Evolutionary conservation across 2,797 vertebrate species (phyloP).

Genomic region (Amphiprion clarkii): DNA sequence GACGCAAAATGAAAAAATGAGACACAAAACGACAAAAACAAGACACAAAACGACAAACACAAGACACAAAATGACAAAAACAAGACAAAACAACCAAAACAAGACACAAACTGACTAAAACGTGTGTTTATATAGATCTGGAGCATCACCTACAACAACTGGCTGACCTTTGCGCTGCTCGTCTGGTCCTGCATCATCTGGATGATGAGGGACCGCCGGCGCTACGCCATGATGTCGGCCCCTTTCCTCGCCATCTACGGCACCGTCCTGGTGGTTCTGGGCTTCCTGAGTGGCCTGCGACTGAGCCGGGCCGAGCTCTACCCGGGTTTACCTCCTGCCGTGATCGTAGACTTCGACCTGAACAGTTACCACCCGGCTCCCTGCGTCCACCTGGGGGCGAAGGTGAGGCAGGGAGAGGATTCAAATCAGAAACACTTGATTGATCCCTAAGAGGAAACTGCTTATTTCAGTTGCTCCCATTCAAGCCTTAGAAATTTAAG

Average conservation of each 20-base stretch:
- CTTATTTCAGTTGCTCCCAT: too few species aligned
- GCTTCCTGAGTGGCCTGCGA: constrained; percentile 84
- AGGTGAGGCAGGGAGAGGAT: constrained; percentile 67
- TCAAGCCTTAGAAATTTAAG: too few species aligned
- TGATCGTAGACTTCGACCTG: constrained; percentile 87
- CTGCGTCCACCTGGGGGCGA: constrained; percentile 83
- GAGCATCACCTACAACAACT: constrained; percentile 87
- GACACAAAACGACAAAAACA: too few species aligned
- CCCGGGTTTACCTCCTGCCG: constrained; percentile 75
- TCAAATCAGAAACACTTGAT: too few species aligned
- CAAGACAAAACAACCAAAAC: too few species aligned
- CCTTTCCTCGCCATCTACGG: constrained; percentile 87
- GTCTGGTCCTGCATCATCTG: constrained; percentile 88
- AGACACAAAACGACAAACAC: too few species aligned
- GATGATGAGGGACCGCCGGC: constrained; percentile 84
- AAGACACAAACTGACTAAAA: too few species aligned
- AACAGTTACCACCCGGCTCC: constrained; percentile 77
- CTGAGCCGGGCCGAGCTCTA: constrained; percentile 83
- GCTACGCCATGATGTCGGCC: constrained; percentile 87
- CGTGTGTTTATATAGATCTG: constrained; percentile 67
- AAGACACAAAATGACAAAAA: too few species aligned
- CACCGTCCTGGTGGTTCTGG: constrained; percentile 85
- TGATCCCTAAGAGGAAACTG: too few species aligned
- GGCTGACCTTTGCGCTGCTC: constrained; percentile 84
- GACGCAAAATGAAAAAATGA: too few species aligned